phyloP scores from a whole-genome alignment of 2,113 vertebrate genomes.

The Martes martes region DNA sequence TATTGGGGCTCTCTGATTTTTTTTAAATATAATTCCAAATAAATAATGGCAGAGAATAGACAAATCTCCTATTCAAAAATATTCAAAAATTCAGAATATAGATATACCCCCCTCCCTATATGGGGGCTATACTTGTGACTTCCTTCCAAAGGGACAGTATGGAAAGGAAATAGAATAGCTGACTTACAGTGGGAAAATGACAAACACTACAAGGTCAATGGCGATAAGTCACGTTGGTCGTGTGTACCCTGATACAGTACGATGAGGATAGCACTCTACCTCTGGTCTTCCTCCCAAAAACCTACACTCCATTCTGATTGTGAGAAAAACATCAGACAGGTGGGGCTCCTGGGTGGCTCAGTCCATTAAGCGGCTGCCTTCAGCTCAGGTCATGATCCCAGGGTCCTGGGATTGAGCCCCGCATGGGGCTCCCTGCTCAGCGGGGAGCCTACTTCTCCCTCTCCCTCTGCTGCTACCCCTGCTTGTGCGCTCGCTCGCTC shows the following conservation, averaged over 20 bases:
- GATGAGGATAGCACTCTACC: background rate
- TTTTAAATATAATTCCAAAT: slow-evolving; percentile 12
- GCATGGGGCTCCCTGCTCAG: too few relatives aligned
- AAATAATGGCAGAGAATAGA: background rate
- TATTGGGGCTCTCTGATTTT: background rate
- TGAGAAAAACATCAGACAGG: background rate
- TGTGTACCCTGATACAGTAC: background rate
- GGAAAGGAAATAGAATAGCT: background rate
- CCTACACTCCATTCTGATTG: background rate
- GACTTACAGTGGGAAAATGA: background rate
- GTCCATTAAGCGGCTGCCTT: background rate
- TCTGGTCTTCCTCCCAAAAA: background rate
- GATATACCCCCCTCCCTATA: background rate
- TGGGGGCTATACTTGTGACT: background rate
- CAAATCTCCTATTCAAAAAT: background rate
- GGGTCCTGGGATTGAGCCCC: background rate
- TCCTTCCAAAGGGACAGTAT: background rate
- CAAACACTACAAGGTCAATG: background rate
- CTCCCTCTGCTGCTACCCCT: background rate
- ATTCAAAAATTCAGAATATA: background rate
- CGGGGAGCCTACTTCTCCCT: background rate
- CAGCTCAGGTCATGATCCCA: background rate
- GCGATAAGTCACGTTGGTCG: background rate
- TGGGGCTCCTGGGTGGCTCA: background rate
- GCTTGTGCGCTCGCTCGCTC: background rate